Base-by-base conservation (phyloP, 1,140 invertebrate genomes). In the Zophobas atratus region DNA sequence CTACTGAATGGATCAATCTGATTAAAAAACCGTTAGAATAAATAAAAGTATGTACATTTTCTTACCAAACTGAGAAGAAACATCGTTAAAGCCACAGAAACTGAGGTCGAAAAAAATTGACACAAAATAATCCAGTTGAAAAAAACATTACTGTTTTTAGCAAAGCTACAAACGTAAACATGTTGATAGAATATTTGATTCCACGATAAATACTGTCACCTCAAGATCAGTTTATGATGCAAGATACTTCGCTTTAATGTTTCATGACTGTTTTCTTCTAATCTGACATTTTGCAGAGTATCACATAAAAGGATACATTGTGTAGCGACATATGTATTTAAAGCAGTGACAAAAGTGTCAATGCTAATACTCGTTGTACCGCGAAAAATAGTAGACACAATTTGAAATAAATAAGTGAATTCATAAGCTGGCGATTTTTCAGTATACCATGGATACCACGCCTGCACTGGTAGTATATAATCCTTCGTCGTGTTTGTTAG, bases 361-460 rank as follows among this genome's bases (percentile, higher is more conserved):
- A 46, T 8, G 8, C 8, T 46, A 46, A 46, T 46, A 46, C 43
- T 46, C 3, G 43, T 46, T 8, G 8, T 8, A 8, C 43, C 43
- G 8, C 43, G 43, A 46, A 46, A 46, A 3, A 8, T 46, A 46
- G 35, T 60, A 3, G 56, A 20, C 0, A 33, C 1, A 6, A 60
- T 33, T 35, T 60, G 56, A 60, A 32, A 38, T 8, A 20, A 1
- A 33, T 60, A 60, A 0, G 38, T 60, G 1, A 60, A 1, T 60
- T 60, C 56, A 35, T 36, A 60, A 20, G 4, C 1, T 34, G 56
- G 56, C 33, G 56, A 60, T 60, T 60, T 20, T 33, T n/a, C 35
- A 1, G 0, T 3, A 35, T 60, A n/a, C n/a, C n/a, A 60, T 35
- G 56, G 56, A 35, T 60, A 60, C 56, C 56, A 60, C 34, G 56